A percentile compares a stretch with the other conserved stretches of the same genome.
phyloP scores from a whole-genome alignment of 2,113 vertebrate genomes.

The Pandion haliaetus region DNA sequence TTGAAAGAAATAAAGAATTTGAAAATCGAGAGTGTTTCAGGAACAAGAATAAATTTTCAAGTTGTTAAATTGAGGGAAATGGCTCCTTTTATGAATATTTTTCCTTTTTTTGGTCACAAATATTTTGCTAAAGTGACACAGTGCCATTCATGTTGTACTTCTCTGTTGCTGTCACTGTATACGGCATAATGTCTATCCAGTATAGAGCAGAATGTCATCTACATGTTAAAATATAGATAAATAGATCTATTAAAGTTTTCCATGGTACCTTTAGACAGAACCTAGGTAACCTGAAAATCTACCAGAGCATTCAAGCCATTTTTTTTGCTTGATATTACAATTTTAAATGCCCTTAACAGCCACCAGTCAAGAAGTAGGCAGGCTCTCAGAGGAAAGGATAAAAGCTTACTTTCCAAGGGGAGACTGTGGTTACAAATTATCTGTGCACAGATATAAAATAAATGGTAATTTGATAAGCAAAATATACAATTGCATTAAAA shows the following conservation, averaged over 20 bases:
- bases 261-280: not conserved
- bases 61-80: not conserved
- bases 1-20: not conserved
- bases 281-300: not conserved
- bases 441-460: not conserved
- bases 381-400: not conserved
- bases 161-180: not conserved
- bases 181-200: not conserved
- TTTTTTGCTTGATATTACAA: not conserved
- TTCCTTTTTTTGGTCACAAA: not conserved
- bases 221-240: not conserved
- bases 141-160: not conserved
- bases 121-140: not conserved
- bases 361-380: not conserved
- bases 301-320: not conserved
- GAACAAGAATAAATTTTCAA: not conserved
- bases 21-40: not conserved
- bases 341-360: not conserved
- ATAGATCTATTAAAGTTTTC: not conserved
- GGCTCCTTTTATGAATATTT: not conserved
- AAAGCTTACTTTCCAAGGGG: not conserved
- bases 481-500: not conserved
- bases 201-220: not conserved
- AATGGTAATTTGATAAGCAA: not conserved
- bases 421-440: not conserved